Percentiles rank a stretch among this genome's conserved stretches.
Conservation (phyloP, 1,140 invertebrate species). For the Trinorchestia longiramus region DNA sequence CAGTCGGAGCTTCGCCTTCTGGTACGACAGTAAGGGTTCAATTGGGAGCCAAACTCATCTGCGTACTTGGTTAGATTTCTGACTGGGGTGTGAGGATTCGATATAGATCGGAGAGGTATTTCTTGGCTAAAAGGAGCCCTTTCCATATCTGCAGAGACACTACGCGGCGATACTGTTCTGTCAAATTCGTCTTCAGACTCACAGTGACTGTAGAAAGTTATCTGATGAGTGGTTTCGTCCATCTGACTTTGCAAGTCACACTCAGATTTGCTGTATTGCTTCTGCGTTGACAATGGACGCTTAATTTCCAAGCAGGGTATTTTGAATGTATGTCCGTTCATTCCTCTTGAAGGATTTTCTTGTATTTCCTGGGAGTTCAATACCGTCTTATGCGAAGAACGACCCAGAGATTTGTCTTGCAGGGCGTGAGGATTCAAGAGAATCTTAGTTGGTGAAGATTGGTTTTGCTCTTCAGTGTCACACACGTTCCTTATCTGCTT, state of each 20-base stretch:
- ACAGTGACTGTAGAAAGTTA: constrained; percentile 2
- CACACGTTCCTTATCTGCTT: not conserved
- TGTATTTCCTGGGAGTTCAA: not conserved
- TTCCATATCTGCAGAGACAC: not conserved
- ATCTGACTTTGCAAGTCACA: not conserved
- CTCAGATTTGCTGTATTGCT: constrained; percentile 30
- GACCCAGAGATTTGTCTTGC: not conserved
- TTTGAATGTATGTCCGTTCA: not conserved
- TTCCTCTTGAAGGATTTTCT: not conserved
- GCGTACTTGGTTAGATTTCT: not conserved
- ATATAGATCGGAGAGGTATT: not conserved
- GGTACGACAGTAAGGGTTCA: not conserved
- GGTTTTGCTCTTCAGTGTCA: not conserved
- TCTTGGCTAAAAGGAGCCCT: not conserved
- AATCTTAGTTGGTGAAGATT: not conserved
- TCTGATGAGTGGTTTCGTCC: not conserved
- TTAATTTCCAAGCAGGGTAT: constrained; percentile 3
- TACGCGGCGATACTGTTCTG: not conserved
- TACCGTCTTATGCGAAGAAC: not conserved
- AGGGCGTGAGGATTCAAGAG: not conserved
- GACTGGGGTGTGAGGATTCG: not conserved
- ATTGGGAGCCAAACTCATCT: not conserved
- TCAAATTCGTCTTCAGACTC: not conserved
- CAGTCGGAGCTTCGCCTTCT: not conserved
- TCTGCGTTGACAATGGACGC: not conserved